A percentile compares a stretch with the other conserved stretches of the same genome.
These are phyloP conservation scores for Brenthis daphne DNA, from an alignment of 2,888 invertebrate genomes.

Conservation along the genomic window DNA sequence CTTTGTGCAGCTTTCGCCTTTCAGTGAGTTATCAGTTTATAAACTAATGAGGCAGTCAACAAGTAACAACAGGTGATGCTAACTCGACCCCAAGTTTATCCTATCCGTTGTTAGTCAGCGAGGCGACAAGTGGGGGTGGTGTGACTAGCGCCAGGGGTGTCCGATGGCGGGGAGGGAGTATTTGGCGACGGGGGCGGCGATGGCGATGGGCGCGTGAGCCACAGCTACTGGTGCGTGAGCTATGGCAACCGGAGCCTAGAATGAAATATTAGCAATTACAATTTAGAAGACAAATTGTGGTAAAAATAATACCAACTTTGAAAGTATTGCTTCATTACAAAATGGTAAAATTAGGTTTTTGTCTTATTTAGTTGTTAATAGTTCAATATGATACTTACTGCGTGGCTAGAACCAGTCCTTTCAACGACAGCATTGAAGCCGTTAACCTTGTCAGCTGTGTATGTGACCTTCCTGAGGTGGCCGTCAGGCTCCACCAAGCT, in stretches of 20 bases:
- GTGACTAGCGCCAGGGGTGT: constrained; percentile 69
- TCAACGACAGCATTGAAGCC: constrained; percentile 81
- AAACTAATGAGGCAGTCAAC: constrained; percentile 27
- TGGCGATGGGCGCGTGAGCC: constrained; percentile 64
- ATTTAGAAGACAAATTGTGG: no score
- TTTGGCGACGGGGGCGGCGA: constrained; percentile 63
- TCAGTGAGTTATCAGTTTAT: constrained; percentile 29
- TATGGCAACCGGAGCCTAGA: constrained; percentile 52
- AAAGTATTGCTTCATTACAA: not conserved
- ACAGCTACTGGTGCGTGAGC: constrained; percentile 54
- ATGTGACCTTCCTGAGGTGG: constrained; percentile 74
- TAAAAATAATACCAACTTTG: no score
- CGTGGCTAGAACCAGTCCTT: constrained; percentile 71
- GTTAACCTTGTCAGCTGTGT: constrained; percentile 79
- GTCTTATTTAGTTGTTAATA: not conserved
- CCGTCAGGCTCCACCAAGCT: constrained; percentile 80
- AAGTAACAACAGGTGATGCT: constrained; percentile 5
- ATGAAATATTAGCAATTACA: constrained; percentile 2
- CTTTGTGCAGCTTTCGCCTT: constrained; percentile 30
- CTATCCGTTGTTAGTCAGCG: constrained; percentile 44
- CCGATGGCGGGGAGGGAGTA: constrained; percentile 55
- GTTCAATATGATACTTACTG: constrained; percentile 51
- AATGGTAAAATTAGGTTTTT: not conserved
- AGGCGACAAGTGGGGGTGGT: constrained; percentile 45
- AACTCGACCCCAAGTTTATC: constrained; percentile 23